Conservation (phyloP, 2,797 vertebrate genomes). For the Dendrocincla tyrannina region DNA sequence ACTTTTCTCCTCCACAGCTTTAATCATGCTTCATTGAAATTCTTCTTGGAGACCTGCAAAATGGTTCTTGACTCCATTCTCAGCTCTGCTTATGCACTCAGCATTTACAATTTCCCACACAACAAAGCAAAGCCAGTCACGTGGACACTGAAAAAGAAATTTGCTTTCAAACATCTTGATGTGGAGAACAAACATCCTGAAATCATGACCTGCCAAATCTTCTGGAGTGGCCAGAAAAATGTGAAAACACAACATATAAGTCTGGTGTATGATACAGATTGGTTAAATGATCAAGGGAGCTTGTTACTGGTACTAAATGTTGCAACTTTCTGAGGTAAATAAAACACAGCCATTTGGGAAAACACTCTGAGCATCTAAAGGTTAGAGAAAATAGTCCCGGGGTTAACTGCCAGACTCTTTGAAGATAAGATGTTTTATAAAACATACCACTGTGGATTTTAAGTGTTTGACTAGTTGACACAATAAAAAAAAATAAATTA, state of each 20-base stretch:
- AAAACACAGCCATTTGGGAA: not conserved
- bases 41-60: not conserved
- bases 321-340: not conserved
- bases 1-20: not conserved
- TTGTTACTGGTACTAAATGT: not conserved
- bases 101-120: not conserved
- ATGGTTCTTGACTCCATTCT: not conserved
- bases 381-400: not conserved
- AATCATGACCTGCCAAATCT: not conserved
- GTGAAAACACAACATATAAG: not conserved
- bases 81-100: not conserved
- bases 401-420: not conserved
- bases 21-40: not conserved
- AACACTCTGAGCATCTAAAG: not conserved
- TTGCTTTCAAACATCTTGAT: not conserved
- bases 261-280: not conserved
- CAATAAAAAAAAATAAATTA: not conserved
- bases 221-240: not conserved
- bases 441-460: not conserved
- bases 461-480: conserved; percentile 10
- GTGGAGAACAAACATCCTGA: not conserved
- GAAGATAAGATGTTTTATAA: conserved; percentile 15
- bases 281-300: not conserved
- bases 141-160: not conserved
- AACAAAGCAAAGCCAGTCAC: not conserved